A percentile compares a stretch with the other conserved stretches of the same genome.
Conservation (phyloP, 2,113 vertebrate genomes). For the Entelurus aequoreus region DNA sequence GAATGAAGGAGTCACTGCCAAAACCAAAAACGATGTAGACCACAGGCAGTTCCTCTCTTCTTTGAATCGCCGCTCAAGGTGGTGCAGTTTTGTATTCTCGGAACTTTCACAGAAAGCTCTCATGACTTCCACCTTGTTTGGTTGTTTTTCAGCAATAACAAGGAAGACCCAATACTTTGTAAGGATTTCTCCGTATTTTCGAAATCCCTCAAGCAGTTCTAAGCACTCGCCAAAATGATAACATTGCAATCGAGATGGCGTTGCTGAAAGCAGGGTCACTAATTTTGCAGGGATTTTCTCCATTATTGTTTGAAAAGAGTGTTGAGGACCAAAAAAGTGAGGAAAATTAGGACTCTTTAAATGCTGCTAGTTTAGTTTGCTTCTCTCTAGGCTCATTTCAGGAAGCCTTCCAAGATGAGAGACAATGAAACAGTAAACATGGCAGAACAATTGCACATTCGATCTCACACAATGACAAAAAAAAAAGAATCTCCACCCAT, state of each 20-base stretch:
- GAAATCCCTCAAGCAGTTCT: constrained; percentile 1
- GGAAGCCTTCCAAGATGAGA: constrained; percentile 65
- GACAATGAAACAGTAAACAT: constrained; percentile 72
- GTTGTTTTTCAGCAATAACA: neutral
- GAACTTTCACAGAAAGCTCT: constrained; percentile 5
- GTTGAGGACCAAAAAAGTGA: neutral
- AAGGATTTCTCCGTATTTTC: neutral
- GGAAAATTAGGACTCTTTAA: constrained; percentile 33
- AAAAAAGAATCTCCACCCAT: constrained; percentile 48
- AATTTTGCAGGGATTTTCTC: neutral
- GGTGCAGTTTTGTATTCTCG: constrained; percentile 7
- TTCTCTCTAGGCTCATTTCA: constrained; percentile 49
- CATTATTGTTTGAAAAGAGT: neutral
- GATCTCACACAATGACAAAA: constrained; percentile 37
- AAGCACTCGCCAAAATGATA: neutral
- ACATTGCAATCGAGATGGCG: neutral
- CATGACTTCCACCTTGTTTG: neutral
- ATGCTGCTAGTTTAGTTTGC: constrained; percentile 35
- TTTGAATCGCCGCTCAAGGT: constrained; percentile 4
- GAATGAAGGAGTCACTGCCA: constrained; percentile 12
- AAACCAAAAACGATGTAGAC: constrained; percentile 6
- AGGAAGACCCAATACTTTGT: constrained; percentile 10
- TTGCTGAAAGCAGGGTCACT: neutral
- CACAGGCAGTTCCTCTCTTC: constrained; percentile 21
- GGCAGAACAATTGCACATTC: constrained; percentile 69